Base-by-base conservation (phyloP, 2,113 vertebrate species). In the Himantopus leucocephalus region DNA sequence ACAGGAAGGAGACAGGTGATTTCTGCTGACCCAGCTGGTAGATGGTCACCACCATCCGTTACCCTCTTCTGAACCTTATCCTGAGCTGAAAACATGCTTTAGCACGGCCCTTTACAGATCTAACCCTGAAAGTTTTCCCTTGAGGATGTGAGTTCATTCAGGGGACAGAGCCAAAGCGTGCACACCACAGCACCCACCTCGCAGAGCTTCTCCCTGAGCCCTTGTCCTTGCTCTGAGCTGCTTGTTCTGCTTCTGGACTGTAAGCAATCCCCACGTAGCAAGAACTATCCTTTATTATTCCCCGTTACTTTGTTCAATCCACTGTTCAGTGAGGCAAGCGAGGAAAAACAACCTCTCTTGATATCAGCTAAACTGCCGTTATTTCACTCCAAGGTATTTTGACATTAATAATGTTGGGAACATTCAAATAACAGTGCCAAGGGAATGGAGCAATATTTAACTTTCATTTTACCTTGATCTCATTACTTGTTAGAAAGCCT, bases 401-500 rank as follows among this genome's bases (percentile, higher is more conserved):
- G 91, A 94, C 78, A 55, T 96, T 96, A 96, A 90, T 96, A 75
- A 63, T 37, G 5, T 43, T 21, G 64, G 92, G 86, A 91, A 96
- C 93, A 85, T 88, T 97, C 76, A 97, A 97, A 92, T 93, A 95
- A 95, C 19, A 48, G 67, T 97, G 91, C 74, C 73, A 35, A 85
- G 81, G 87, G 81, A 97, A 95, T 74, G 88, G 94, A 98, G 91
- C 62, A 84, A 95, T 96, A 94, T 90, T 97, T 96, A 95, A 90
- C 92, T 97, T 98, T 90, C 62, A 78, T 97, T 98, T 97, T 97
- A 96, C 92, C 68, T 95, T 93, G 80, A 87, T 96, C 90, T 95
- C 70, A 97, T 97, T 98, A 97, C 95, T 88, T 95, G 73, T 93
- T 90, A 96, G 88, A 91, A 97, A 97, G 76, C 84, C 94, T 97